Evolutionary conservation across 2,888 invertebrate genomes (phyloP), one percentile per base, ranked within the genome.

Genomic region (Drosophila paucipuncta): DNA sequence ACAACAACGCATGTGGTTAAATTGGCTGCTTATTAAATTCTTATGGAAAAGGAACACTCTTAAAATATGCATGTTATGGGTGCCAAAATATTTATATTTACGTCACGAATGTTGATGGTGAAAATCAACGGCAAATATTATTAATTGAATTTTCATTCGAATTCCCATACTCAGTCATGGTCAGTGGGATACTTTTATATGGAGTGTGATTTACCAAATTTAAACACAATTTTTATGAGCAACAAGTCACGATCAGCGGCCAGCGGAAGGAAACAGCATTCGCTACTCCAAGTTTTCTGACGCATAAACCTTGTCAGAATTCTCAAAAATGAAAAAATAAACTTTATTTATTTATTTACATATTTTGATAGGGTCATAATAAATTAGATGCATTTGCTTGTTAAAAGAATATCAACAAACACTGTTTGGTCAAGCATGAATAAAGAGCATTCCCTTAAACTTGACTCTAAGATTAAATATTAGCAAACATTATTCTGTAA

Each of bases 201-300:
- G 43, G 52, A 76, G 61, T 76, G 58, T 64, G 76, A 70, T 78
- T 79, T 75, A 57, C 53, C 63, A 47, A 50, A 78, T 54, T 61
- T 53, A 43, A 49, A 49, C 50, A 53, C 37, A 47, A 67, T 53
- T 59, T 73, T 73, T 73, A 67, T 68, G 28, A 16, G 9, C 39
- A 39, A 53, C 39, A 59, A 67, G 28, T 55, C 49, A 43, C 65
- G 67, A 66, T 47, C 4, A 35, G 16, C 35, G 63, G 22, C 31
- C 22, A n/a, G 18, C 72, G 73, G 63, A 73, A 63, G 64, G 70
- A 71, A 71, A 62, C 31, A 35, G 5, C 30, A 49, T 18, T 54
- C 18, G 33, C 22, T 35, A 4, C 16, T 30, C n/a, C 2, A 35
- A 16, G 1, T 22, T 6, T 22, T 25, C 22, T 39, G 55, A 57